Evolutionary conservation across 2,113 vertebrate genomes (phyloP).

Genomic region (Gobiocypris rarus): DNA sequence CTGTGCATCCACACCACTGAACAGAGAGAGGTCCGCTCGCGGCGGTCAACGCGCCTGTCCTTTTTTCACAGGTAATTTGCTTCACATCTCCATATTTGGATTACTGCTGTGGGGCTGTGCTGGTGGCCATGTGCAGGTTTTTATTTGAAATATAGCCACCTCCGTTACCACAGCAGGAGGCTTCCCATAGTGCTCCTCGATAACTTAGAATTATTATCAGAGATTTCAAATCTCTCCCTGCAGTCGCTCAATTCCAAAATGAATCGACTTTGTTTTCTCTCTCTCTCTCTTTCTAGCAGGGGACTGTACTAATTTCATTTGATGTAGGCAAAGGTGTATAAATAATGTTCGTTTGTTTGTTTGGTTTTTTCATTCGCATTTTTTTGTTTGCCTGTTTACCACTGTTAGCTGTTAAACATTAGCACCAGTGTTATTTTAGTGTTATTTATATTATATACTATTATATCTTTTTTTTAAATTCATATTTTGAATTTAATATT

Average conservation of each 20-base stretch:
- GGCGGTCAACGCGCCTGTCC: conserved; percentile 60
- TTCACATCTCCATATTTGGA: conserved; percentile 72
- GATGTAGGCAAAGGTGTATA: too few species aligned
- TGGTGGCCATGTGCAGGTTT: conserved; percentile 44
- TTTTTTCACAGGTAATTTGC: conserved; percentile 76
- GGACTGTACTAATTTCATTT: too few species aligned
- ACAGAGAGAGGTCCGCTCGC: conserved; percentile 46
- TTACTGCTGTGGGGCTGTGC: conserved; percentile 52
- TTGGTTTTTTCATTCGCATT: too few species aligned
- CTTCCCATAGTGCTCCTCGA: conserved; percentile 55
- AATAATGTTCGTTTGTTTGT: too few species aligned
- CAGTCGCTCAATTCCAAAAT: not conserved
- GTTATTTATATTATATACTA: too few species aligned
- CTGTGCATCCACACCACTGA: conserved; percentile 59
- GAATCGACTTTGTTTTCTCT: not conserved
- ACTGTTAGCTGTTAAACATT: too few species aligned
- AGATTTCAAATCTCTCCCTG: conserved; percentile 61
- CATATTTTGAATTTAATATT: too few species aligned
- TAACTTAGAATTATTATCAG: conserved; percentile 66
- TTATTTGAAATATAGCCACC: conserved; percentile 58
- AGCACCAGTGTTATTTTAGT: too few species aligned
- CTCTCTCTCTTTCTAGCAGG: too few species aligned
- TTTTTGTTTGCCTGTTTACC: not conserved
- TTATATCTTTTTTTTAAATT: too few species aligned
- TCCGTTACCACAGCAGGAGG: conserved; percentile 53